Conservation (phyloP, 2,113 vertebrate species). For the Catharus fuscescens region DNA sequence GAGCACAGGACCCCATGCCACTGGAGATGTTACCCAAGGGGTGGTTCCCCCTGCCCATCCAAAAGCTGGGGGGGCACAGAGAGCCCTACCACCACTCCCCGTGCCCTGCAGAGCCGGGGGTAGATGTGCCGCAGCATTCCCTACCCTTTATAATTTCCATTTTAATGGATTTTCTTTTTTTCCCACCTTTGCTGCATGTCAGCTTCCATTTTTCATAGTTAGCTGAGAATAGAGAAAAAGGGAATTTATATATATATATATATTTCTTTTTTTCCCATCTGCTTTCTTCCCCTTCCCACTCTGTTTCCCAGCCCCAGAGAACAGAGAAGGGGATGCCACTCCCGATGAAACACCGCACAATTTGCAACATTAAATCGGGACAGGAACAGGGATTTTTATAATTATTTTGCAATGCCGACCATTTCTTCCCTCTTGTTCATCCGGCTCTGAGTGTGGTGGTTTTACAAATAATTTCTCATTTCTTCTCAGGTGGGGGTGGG, state of each 20-base stretch:
- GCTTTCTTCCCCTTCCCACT: constrained; percentile 5
- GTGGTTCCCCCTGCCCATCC: neutral
- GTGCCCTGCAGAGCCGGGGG: neutral
- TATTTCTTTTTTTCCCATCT: constrained; percentile 5
- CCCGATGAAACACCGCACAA: neutral
- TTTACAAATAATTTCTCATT: neutral
- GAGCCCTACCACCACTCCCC: fast-evolving
- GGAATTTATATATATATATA: neutral
- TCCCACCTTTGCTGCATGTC: constrained; percentile 11
- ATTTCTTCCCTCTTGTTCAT: neutral
- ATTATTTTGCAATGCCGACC: neutral
- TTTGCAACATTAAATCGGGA: neutral
- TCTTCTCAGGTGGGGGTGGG: neutral
- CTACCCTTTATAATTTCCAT: constrained; percentile 42
- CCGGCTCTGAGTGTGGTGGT: neutral
- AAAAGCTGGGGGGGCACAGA: neutral
- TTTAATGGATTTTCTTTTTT: constrained; percentile 53
- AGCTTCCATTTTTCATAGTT: constrained; percentile 63
- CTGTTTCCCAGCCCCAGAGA: neutral
- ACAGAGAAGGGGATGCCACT: neutral
- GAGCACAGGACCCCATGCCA: neutral
- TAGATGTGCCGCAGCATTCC: neutral
- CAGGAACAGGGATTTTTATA: neutral
- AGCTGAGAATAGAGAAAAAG: constrained; percentile 41
- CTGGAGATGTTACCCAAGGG: neutral